Evolutionary conservation across 2,888 invertebrate species (phyloP).

Genomic region (Melieria omissa): DNA sequence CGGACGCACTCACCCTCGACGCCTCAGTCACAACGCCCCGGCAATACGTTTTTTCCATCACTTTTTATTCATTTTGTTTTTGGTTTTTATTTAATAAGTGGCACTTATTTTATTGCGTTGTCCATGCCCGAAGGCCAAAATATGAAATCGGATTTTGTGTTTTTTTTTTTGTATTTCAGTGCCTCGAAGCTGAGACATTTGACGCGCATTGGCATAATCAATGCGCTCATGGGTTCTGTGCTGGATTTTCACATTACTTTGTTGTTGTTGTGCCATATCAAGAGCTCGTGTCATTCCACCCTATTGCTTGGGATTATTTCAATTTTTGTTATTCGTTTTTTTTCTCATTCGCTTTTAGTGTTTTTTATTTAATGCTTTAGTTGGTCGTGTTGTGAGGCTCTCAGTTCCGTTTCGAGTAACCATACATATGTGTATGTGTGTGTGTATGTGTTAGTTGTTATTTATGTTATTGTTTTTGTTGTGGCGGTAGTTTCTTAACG

Average conservation of each 20-base stretch:
- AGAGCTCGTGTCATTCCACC: conserved; percentile 52
- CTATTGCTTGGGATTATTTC: conserved; percentile 59
- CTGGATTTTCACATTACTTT: too few relatives aligned
- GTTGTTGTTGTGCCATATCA: conserved; percentile 18
- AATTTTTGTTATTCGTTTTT: neutral
- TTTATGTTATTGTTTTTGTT: neutral
- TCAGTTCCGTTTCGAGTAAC: neutral
- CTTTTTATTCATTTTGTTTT: conserved; percentile 6
- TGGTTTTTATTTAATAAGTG: neutral
- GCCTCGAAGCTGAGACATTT: conserved; percentile 28
- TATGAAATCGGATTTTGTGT: neutral
- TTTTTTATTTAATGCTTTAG: conserved; percentile 13
- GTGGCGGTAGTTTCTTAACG: conserved; percentile 43
- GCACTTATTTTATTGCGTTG: too few relatives aligned
- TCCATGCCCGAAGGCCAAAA: conserved; percentile 8
- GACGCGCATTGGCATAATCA: conserved; percentile 57
- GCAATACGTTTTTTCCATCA: conserved; percentile 11
- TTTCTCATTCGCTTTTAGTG: neutral
- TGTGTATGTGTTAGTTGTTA: neutral
- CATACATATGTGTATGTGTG: neutral
- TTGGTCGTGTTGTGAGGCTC: neutral
- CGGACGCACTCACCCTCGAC: conserved; percentile 46
- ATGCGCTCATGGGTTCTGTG: conserved; percentile 45
- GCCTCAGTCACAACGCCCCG: neutral
- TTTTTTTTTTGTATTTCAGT: neutral